Conservation (phyloP, 2,797 vertebrate species). For the Falco concolor region DNA sequence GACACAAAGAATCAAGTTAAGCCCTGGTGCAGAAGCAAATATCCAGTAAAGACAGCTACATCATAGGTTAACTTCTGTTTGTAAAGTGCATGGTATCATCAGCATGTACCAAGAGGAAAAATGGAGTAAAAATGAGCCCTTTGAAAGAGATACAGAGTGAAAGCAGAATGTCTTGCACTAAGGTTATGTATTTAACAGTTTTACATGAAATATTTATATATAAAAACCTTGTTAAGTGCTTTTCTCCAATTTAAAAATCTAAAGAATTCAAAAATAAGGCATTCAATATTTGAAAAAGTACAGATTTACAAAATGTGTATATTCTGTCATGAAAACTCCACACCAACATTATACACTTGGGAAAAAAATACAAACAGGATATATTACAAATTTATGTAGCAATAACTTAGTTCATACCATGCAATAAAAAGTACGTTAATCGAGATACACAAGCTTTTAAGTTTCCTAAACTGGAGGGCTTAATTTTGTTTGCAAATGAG, state of each 20-base stretch:
- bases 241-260: conserved; percentile 82
- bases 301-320: conserved; percentile 85
- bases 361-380: conserved; percentile 88
- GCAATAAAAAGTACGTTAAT: conserved; percentile 90
- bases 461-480: conserved; percentile 75
- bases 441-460: conserved; percentile 85
- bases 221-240: conserved; percentile 80
- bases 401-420: conserved; percentile 99
- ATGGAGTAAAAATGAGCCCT: conserved; percentile 14
- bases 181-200: conserved; percentile 82
- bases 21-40: background rate
- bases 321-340: conserved; percentile 85
- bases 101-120: background rate
- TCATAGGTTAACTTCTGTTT: background rate
- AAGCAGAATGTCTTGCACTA: conserved; percentile 72
- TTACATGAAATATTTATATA: conserved; percentile 81
- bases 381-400: conserved; percentile 97
- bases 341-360: conserved; percentile 87
- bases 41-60: background rate
- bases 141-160: conserved; percentile 61
- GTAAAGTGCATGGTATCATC: background rate
- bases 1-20: background rate
- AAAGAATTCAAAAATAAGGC: conserved; percentile 83
- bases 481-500: conserved; percentile 79
- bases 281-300: conserved; percentile 82